These are phyloP conservation scores for Callinectes sapidus DNA, from an alignment of 2,888 invertebrate species.

Conservation along the genomic window DNA sequence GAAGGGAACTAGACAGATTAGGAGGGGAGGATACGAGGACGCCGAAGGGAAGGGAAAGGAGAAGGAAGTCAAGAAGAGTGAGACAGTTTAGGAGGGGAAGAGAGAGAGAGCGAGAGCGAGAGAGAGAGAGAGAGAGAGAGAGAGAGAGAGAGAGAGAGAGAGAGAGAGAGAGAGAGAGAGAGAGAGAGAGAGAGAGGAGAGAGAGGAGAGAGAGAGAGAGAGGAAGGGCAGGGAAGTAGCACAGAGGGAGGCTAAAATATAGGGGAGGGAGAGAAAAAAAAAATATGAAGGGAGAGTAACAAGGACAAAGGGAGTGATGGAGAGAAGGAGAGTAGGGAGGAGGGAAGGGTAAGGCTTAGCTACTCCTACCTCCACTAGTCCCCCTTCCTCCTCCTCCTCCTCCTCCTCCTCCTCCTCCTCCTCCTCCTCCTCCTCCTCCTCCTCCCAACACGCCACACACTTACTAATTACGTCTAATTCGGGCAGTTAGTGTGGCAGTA, in stretches of 20 bases:
- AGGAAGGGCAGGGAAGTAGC: not conserved
- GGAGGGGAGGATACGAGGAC: not conserved
- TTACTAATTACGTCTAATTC: conserved; percentile 26
- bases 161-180: conserved; percentile 25
- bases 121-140: conserved; percentile 25
- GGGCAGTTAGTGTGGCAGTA: conserved; percentile 35
- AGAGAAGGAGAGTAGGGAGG: not conserved
- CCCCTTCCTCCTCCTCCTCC: not conserved
- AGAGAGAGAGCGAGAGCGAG: not conserved
- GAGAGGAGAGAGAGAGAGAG: not conserved
- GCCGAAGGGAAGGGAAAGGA: not conserved
- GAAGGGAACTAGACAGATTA: not conserved
- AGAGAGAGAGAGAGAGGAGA: conserved; percentile 12
- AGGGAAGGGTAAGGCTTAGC: not conserved
- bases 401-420: not conserved
- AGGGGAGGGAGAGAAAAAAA: not conserved
- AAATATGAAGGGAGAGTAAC: not conserved
- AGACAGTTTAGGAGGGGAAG: not conserved
- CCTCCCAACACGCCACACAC: not conserved
- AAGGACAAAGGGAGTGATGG: not conserved
- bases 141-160: conserved; percentile 25
- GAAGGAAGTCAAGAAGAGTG: not conserved
- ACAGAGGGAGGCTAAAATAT: not conserved
- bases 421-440: not conserved
- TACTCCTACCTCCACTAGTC: not conserved